Percentiles rank a stretch among this genome's conserved stretches.
Conservation (phyloP, 1,140 invertebrate species). For the Ctenoplectra terminalis region DNA sequence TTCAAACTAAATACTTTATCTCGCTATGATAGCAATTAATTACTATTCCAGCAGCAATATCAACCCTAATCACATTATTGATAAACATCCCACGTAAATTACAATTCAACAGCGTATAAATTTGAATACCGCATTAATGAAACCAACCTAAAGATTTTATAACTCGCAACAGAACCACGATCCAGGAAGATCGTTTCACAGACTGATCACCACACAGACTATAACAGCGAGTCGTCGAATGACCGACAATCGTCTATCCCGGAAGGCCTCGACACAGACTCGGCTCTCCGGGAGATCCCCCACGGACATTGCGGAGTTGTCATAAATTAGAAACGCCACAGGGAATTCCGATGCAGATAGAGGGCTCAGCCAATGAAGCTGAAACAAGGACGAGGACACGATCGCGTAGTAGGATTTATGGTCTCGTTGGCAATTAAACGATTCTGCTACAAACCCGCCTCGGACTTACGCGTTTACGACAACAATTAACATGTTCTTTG, state of each 20-base stretch:
- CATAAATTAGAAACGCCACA: slow-evolving; percentile 73
- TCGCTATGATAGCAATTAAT: not conserved
- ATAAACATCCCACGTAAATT: not conserved
- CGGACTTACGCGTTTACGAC: slow-evolving; percentile 34
- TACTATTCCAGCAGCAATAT: not conserved
- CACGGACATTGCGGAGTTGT: slow-evolving; percentile 60
- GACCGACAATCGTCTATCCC: slow-evolving; percentile 25
- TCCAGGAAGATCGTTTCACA: not conserved
- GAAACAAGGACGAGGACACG: slow-evolving; percentile 48
- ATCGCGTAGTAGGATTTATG: slow-evolving; percentile 62
- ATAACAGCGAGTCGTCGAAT: not conserved
- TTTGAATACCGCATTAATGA: not conserved
- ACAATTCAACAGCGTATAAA: not conserved
- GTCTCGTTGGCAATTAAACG: slow-evolving; percentile 63
- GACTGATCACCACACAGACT: not conserved
- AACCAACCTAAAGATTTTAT: not conserved
- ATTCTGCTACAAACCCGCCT: slow-evolving; percentile 31
- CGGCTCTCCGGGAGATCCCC: not conserved
- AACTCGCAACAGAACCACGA: not conserved
- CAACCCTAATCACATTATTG: not conserved
- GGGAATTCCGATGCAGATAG: slow-evolving; percentile 70
- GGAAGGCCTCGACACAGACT: slow-evolving; percentile 53
- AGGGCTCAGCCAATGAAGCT: slow-evolving; percentile 36
- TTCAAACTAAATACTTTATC: not conserved
- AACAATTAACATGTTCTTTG: slow-evolving; percentile 43